phyloP scores from a whole-genome alignment of 2,113 vertebrate species.

The Galeopterus variegatus region DNA sequence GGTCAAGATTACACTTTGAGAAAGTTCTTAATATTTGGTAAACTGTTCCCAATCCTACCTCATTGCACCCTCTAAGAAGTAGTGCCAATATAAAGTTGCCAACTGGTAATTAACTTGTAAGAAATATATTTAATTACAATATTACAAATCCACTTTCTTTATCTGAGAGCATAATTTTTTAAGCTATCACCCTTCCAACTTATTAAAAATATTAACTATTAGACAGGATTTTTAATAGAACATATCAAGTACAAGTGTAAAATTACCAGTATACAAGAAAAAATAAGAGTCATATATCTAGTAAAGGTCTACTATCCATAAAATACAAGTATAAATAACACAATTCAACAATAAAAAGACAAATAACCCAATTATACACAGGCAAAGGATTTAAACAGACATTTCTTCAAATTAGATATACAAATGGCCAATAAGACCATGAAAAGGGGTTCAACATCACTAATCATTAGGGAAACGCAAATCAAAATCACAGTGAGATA shows the following conservation, averaged over 20 bases:
- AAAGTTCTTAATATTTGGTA: conserved; percentile 21
- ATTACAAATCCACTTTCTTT: conserved; percentile 14
- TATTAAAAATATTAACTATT: conserved; percentile 33
- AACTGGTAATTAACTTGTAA: conserved; percentile 42
- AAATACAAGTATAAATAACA: conserved; percentile 39
- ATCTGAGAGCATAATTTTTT: neutral
- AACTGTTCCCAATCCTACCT: neutral
- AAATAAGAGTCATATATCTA: neutral
- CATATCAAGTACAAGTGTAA: conserved; percentile 50
- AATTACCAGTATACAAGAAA: conserved; percentile 17
- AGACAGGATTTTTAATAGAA: neutral
- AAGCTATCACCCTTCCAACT: neutral
- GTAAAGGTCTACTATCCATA: neutral
- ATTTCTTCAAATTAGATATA: conserved; percentile 34
- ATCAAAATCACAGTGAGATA: neutral
- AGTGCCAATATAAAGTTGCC: conserved; percentile 1
- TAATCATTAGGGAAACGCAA: conserved; percentile 16
- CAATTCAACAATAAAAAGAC: conserved; percentile 32
- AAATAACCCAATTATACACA: neutral
- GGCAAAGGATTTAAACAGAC: neutral
- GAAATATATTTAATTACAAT: conserved; percentile 37
- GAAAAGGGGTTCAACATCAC: neutral
- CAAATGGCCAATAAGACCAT: neutral
- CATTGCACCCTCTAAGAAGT: neutral
- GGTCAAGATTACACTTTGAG: neutral